Evolutionary conservation across 2,113 vertebrate genomes (phyloP).

Genomic region (Anarrhichthys ocellatus): DNA sequence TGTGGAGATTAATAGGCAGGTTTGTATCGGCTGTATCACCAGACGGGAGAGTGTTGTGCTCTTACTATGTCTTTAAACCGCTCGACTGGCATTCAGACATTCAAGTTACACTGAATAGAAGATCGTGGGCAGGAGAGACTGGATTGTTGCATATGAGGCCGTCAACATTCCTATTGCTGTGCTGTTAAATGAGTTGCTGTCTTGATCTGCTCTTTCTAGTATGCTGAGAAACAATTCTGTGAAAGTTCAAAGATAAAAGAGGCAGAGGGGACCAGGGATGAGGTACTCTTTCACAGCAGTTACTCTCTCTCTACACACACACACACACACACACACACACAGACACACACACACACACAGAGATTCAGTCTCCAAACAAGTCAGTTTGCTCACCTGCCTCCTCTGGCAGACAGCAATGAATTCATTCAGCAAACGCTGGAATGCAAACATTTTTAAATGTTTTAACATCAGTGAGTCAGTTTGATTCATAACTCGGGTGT

Average conservation of each 20-base stretch:
- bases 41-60: background rate
- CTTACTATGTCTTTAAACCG: background rate
- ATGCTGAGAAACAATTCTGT: background rate
- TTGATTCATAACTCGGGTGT: slow-evolving; percentile 20
- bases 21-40: background rate
- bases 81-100: background rate
- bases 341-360: background rate
- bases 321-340: background rate
- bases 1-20: background rate
- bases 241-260: slow-evolving; percentile 32
- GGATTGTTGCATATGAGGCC: background rate
- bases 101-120: slow-evolving; percentile 5
- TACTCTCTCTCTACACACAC: slow-evolving; percentile 3
- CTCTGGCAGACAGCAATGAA: slow-evolving; percentile 34
- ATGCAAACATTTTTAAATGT: slow-evolving; percentile 43
- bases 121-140: background rate
- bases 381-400: slow-evolving; percentile 48
- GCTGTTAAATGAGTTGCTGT: background rate
- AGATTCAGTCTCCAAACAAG: slow-evolving; percentile 16
- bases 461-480: slow-evolving; percentile 15
- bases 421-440: slow-evolving; percentile 17
- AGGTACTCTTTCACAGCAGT: slow-evolving; percentile 2
- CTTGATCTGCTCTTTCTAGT: background rate
- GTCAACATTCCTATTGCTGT: background rate
- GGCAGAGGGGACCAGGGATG: background rate